Conservation (phyloP, 2,113 vertebrate genomes). For the Lagopus muta region DNA sequence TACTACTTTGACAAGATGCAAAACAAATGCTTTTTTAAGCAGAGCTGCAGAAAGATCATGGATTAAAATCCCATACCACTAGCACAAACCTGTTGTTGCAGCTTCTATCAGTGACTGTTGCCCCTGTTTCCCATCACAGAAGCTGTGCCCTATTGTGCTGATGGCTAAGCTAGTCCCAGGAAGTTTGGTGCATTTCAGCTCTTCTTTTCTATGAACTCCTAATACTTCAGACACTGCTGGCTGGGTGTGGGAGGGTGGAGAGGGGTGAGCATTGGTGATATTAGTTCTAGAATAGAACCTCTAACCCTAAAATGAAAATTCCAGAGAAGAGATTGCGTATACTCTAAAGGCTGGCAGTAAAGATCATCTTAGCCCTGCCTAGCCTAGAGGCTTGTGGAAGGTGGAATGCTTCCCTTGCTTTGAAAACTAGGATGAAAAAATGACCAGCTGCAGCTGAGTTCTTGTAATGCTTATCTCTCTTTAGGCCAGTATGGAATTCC, state of each 20-base stretch:
- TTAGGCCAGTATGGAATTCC: conserved; percentile 97
- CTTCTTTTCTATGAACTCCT: neutral
- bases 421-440: neutral
- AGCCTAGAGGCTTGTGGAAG: neutral
- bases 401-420: neutral
- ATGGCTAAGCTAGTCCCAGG: neutral
- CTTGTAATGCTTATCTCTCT: neutral
- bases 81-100: neutral
- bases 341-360: neutral
- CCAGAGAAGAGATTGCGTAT: neutral
- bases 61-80: neutral
- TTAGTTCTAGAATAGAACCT: neutral
- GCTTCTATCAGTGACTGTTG: neutral
- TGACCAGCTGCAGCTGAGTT: neutral
- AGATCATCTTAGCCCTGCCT: neutral
- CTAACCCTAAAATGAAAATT: neutral
- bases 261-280: neutral
- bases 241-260: neutral
- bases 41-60: neutral
- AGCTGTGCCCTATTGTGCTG: neutral
- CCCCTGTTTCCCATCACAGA: neutral
- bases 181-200: neutral
- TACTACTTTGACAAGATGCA: neutral
- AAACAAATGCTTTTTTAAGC: neutral
- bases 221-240: neutral